These are phyloP conservation scores for Sinotaia quadrata DNA, from an alignment of 2,888 invertebrate genomes.

Conservation along the genomic window DNA sequence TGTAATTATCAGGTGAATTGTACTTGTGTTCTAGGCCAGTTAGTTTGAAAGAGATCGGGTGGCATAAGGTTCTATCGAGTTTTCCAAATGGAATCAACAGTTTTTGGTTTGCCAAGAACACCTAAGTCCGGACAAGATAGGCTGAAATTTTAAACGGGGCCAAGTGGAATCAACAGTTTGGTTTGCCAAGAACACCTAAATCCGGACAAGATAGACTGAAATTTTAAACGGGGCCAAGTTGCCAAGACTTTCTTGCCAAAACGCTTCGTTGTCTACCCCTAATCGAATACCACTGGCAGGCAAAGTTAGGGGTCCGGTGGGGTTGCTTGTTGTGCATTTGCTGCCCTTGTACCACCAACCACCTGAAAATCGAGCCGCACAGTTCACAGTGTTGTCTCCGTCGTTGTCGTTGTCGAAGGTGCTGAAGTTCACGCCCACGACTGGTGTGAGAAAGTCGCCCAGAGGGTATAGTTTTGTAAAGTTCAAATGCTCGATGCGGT, in stretches of 20 bases:
- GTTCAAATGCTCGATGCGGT: too few relatives aligned
- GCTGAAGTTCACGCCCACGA: constrained; percentile 17
- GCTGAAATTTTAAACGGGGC: too few relatives aligned
- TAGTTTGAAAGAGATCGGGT: too few relatives aligned
- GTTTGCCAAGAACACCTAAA: too few relatives aligned
- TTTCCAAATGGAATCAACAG: too few relatives aligned
- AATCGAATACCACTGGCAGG: neutral
- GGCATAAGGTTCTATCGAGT: too few relatives aligned
- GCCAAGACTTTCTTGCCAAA: neutral
- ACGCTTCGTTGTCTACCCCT: constrained; percentile 1
- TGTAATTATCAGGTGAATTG: too few relatives aligned
- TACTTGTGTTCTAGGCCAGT: too few relatives aligned
- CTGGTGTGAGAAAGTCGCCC: constrained; percentile 20
- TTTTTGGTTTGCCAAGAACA: too few relatives aligned
- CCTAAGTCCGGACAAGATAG: too few relatives aligned
- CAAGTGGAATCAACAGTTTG: too few relatives aligned
- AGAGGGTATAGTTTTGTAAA: too few relatives aligned
- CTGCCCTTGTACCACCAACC: constrained; percentile 27
- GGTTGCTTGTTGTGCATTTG: constrained; percentile 15
- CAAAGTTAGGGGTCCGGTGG: neutral
- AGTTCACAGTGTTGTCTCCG: constrained; percentile 1
- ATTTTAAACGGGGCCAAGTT: neutral
- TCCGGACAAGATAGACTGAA: neutral
- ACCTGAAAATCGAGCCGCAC: constrained; percentile 5
- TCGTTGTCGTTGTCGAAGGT: constrained; percentile 20